Evolutionary conservation across 2,113 vertebrate species (phyloP).

Genomic region (Apeltes quadracus): DNA sequence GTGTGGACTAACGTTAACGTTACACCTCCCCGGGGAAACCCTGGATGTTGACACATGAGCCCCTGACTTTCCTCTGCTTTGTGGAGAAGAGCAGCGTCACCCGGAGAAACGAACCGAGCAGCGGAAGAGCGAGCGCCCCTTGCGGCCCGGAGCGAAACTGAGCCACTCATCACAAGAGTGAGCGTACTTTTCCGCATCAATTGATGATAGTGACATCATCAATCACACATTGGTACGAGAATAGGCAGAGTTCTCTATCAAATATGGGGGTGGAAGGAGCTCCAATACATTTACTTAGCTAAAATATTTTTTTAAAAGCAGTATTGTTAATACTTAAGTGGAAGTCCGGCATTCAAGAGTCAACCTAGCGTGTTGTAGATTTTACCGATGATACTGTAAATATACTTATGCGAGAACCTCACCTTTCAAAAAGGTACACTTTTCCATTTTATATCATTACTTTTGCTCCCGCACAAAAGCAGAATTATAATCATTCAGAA

Average conservation of each 20-base stretch:
- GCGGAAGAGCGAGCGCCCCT: conserved; percentile 69
- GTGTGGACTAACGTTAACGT: conserved; percentile 59
- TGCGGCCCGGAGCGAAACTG: conserved; percentile 62
- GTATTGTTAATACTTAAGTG: neutral
- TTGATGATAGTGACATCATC: neutral
- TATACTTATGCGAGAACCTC: neutral
- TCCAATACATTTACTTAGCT: neutral
- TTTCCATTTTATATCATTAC: neutral
- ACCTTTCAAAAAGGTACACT: neutral
- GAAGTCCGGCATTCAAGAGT: neutral
- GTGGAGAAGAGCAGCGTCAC: conserved; percentile 69
- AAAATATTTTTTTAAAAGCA: no score
- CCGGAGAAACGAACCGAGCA: conserved; percentile 67
- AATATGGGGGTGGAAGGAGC: neutral
- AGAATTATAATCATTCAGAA: neutral
- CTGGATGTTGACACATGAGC: conserved; percentile 79
- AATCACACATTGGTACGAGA: neutral
- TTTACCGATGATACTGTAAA: no score
- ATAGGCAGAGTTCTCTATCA: neutral
- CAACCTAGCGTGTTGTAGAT: neutral
- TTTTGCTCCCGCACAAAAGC: neutral
- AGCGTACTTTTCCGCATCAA: neutral
- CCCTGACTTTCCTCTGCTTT: conserved; percentile 70
- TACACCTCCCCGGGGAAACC: conserved; percentile 69
- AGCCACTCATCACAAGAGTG: neutral